phyloP scores from a whole-genome alignment of 2,888 invertebrate species.

The Ypsolopha sequella region DNA sequence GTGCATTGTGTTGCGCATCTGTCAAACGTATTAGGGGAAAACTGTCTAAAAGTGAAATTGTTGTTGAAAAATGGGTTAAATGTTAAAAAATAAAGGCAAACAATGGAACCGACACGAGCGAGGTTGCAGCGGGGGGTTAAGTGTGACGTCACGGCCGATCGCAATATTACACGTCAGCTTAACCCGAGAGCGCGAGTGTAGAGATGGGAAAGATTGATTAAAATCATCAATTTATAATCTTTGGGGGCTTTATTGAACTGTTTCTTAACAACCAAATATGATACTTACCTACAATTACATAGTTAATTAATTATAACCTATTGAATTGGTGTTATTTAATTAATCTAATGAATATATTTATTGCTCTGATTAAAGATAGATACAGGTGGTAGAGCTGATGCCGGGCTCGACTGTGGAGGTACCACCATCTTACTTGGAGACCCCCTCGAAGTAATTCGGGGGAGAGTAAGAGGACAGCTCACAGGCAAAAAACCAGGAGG shows the following conservation, averaged over 20 bases:
- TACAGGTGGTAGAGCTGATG: too few species aligned
- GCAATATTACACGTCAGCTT: constrained; percentile 18
- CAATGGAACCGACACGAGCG: constrained; percentile 26
- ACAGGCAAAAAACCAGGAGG: too few species aligned
- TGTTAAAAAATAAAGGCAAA: constrained; percentile 49
- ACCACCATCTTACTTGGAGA: too few species aligned
- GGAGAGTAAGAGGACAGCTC: too few species aligned
- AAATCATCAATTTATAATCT: neutral
- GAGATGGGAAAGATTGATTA: neutral
- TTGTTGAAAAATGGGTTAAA: constrained; percentile 64
- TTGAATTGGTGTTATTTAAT: too few species aligned
- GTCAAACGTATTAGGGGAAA: constrained; percentile 45
- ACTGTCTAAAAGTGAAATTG: constrained; percentile 41
- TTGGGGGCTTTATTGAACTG: neutral
- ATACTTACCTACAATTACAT: too few species aligned
- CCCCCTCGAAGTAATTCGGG: too few species aligned
- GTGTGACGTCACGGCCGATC: constrained; percentile 8
- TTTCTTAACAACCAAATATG: too few species aligned
- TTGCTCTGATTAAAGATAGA: too few species aligned
- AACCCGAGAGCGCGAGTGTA: constrained; percentile 25
- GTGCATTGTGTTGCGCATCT: constrained; percentile 44
- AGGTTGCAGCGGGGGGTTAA: constrained; percentile 25
- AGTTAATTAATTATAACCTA: too few species aligned
- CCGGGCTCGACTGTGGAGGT: too few species aligned
- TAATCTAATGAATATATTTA: too few species aligned